phyloP scores from a whole-genome alignment of 2,888 invertebrate species.

The Cyrtodaria siliqua region DNA sequence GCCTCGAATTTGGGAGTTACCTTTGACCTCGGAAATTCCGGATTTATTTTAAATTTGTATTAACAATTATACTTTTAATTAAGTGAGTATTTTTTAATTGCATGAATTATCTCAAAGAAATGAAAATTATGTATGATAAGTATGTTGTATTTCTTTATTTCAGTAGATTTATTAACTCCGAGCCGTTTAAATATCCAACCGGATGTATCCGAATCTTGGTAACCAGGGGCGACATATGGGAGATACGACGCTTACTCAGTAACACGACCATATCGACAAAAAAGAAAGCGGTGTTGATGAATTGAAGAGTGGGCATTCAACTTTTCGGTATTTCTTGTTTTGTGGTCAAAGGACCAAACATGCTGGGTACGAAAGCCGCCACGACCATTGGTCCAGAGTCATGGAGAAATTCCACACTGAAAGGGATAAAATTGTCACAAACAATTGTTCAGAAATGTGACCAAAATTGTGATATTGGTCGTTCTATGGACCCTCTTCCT shows the following conservation, averaged over 20 bases:
- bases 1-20: too few relatives aligned
- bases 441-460: slow-evolving; percentile 82
- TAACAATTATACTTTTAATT: background rate
- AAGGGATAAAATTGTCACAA: slow-evolving; percentile 83
- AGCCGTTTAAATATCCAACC: slow-evolving; percentile 61
- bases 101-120: too few relatives aligned
- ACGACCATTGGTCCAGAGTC: slow-evolving; percentile 82
- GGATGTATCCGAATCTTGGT: slow-evolving; percentile 67
- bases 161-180: slow-evolving; percentile 40
- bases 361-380: slow-evolving; percentile 73
- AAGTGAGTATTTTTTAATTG: too few relatives aligned
- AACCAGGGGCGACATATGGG: slow-evolving; percentile 70
- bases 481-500: slow-evolving; percentile 83
- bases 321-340: background rate
- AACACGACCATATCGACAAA: slow-evolving; percentile 20
- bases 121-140: too few relatives aligned
- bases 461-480: slow-evolving; percentile 81
- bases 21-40: too few relatives aligned
- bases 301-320: background rate
- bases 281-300: slow-evolving; percentile 11
- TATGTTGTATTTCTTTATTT: too few relatives aligned
- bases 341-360: slow-evolving; percentile 49
- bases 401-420: slow-evolving; percentile 84
- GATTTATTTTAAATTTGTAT: background rate
- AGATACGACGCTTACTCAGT: slow-evolving; percentile 66